Percentiles rank a stretch among this genome's conserved stretches.
Conservation (phyloP, 2,797 vertebrate species). For the Chelon labrosus region DNA sequence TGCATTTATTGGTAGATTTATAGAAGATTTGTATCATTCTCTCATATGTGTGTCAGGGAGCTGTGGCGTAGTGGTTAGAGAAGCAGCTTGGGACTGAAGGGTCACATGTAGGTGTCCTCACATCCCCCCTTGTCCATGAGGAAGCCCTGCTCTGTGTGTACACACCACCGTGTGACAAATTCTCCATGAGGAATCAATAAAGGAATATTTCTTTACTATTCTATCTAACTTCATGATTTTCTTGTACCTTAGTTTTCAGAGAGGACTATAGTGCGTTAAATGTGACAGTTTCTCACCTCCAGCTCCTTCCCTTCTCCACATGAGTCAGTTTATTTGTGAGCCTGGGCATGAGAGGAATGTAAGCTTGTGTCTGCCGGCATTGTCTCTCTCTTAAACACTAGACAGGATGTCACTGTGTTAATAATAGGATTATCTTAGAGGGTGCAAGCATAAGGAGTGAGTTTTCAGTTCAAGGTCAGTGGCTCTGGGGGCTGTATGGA, state of each 20-base stretch:
- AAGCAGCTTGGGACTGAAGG: too few relatives aligned
- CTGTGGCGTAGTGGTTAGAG: too few relatives aligned
- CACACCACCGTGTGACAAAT: too few relatives aligned
- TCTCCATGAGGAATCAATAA: too few relatives aligned
- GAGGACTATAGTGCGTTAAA: neutral
- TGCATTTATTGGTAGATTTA: too few relatives aligned
- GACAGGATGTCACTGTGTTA: constrained; percentile 57
- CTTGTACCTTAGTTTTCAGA: neutral
- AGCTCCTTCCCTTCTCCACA: constrained; percentile 6
- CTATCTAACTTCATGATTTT: too few relatives aligned
- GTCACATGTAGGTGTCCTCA: too few relatives aligned
- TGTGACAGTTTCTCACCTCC: neutral
- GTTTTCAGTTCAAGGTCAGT: constrained; percentile 23
- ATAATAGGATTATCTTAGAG: constrained; percentile 60
- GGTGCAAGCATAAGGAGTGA: constrained; percentile 14
- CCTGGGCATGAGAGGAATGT: constrained; percentile 75
- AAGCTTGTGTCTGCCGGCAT: constrained; percentile 59
- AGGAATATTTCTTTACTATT: too few relatives aligned
- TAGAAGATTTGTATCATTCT: too few relatives aligned
- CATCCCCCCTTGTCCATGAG: too few relatives aligned
- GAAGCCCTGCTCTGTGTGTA: too few relatives aligned
- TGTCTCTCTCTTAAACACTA: constrained; percentile 55
- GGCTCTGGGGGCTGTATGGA: neutral
- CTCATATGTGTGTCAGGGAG: too few relatives aligned
- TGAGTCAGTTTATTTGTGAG: constrained; percentile 41